Evolutionary conservation across 2,888 invertebrate species (phyloP).

Genomic region (Cyclophora punctaria): DNA sequence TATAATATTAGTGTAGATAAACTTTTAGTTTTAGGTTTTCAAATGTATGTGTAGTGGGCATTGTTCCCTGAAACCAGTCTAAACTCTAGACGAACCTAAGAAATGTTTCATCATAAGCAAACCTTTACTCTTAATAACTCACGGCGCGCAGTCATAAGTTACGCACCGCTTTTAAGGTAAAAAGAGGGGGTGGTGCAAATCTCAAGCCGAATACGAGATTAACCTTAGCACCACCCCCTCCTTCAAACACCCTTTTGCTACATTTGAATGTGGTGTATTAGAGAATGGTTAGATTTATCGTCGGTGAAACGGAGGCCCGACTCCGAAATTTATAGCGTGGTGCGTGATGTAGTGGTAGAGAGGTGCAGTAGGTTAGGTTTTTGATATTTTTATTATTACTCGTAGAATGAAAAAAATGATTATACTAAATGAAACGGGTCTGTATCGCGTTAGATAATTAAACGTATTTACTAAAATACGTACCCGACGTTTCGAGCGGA

Average conservation of each 20-base stretch:
- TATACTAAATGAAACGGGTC: too few species aligned
- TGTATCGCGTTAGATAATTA: too few species aligned
- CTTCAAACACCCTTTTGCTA: slow-evolving; percentile 25
- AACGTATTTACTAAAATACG: too few species aligned
- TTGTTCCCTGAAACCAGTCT: too few species aligned
- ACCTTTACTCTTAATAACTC: slow-evolving; percentile 9
- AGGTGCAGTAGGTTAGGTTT: background rate
- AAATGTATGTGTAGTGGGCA: too few species aligned
- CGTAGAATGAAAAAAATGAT: too few species aligned
- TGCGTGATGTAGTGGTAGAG: slow-evolving; percentile 15
- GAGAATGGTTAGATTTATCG: slow-evolving; percentile 65
- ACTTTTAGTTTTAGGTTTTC: too few species aligned
- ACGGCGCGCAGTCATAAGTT: slow-evolving; percentile 21
- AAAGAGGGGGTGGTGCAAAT: slow-evolving; percentile 14
- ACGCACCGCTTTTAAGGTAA: slow-evolving; percentile 27
- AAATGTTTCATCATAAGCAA: too few species aligned
- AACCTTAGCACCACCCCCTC: slow-evolving; percentile 12
- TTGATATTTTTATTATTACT: too few species aligned
- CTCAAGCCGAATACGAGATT: slow-evolving; percentile 22
- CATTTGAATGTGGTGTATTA: slow-evolving; percentile 68
- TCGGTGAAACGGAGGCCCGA: slow-evolving; percentile 42
- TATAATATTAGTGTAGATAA: too few species aligned
- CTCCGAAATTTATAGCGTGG: slow-evolving; percentile 47
- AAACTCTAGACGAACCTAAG: too few species aligned
- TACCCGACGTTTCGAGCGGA: too few species aligned